phyloP scores from a whole-genome alignment of 2,888 invertebrate genomes.

The Therioaphis trifolii region DNA sequence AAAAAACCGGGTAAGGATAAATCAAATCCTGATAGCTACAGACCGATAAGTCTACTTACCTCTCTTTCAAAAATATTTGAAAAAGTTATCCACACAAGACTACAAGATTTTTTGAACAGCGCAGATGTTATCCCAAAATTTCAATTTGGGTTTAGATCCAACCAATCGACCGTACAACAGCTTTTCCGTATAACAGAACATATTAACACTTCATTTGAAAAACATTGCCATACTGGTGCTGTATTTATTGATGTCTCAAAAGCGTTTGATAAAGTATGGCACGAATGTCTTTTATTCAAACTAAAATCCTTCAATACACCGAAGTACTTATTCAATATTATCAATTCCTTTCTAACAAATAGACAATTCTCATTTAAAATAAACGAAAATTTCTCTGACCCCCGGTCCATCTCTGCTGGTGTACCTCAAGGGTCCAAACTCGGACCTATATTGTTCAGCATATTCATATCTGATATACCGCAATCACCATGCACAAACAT shows the following conservation, averaged over 20 bases:
- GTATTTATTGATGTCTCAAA: conserved; percentile 14
- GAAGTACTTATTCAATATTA: conserved; percentile 29
- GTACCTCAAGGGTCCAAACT: too few relatives aligned
- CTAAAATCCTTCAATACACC: conserved; percentile 10
- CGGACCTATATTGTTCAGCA: too few relatives aligned
- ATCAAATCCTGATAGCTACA: too few relatives aligned
- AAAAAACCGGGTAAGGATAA: too few relatives aligned
- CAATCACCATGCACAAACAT: too few relatives aligned
- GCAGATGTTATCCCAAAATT: conserved; percentile 3
- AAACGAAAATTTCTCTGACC: neutral
- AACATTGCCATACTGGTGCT: conserved; percentile 9
- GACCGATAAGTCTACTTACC: too few relatives aligned
- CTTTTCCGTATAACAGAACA: neutral
- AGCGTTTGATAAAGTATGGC: neutral
- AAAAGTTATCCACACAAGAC: too few relatives aligned
- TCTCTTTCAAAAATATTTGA: conserved; percentile 14
- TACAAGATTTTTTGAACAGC: neutral
- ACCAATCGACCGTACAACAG: neutral
- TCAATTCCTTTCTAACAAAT: conserved; percentile 5
- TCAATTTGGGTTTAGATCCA: conserved; percentile 1
- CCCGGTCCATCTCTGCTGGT: too few relatives aligned
- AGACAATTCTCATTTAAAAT: conserved; percentile 12
- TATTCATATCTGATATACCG: too few relatives aligned
- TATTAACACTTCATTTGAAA: conserved; percentile 19
- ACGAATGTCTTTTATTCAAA: too few relatives aligned